These are phyloP conservation scores for Strigamia maritima DNA, from an alignment of 2,888 invertebrate genomes.

Conservation along the genomic window DNA sequence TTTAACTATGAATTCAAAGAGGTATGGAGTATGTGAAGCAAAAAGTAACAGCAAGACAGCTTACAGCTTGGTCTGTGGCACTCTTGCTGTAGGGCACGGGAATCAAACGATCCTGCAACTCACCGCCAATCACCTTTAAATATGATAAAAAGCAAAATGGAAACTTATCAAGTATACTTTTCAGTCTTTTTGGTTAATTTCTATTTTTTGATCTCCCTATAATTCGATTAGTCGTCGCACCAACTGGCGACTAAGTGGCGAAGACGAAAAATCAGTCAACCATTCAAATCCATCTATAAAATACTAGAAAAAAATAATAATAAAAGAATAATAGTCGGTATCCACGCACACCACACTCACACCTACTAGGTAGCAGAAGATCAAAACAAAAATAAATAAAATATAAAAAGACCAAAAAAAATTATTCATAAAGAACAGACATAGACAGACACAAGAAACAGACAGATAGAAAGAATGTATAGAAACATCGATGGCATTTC, in stretches of 20 bases:
- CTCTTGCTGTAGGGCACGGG: slow-evolving; percentile 99
- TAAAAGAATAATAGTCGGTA: slow-evolving; percentile 33
- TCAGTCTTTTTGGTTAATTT: slow-evolving; percentile 10
- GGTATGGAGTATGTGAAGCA: slow-evolving; percentile 40
- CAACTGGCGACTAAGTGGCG: slow-evolving; percentile 5
- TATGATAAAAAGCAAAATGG: slow-evolving; percentile 58
- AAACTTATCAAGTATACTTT: not conserved
- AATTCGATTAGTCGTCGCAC: not conserved
- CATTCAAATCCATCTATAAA: slow-evolving; percentile 26
- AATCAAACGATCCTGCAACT: slow-evolving; percentile 99
- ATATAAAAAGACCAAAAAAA: slow-evolving; percentile 34
- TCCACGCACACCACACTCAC: not conserved
- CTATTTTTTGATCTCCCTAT: not conserved
- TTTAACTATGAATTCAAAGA: slow-evolving; percentile 40
- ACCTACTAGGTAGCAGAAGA: slow-evolving; percentile 3
- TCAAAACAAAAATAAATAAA: not conserved
- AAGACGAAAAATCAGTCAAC: slow-evolving; percentile 13
- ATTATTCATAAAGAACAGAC: slow-evolving; percentile 10
- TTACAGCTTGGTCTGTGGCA: slow-evolving; percentile 99
- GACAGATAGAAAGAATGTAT: not conserved
- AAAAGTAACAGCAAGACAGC: slow-evolving; percentile 58
- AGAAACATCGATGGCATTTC: not conserved
- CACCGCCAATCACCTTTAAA: slow-evolving; percentile 99
- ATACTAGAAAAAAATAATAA: slow-evolving; percentile 39
- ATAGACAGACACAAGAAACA: not conserved